Percentiles rank a stretch among this genome's conserved stretches.
Evolutionary conservation across 2,797 vertebrate genomes (phyloP).

Genomic region (Coracias cyanogaster): DNA sequence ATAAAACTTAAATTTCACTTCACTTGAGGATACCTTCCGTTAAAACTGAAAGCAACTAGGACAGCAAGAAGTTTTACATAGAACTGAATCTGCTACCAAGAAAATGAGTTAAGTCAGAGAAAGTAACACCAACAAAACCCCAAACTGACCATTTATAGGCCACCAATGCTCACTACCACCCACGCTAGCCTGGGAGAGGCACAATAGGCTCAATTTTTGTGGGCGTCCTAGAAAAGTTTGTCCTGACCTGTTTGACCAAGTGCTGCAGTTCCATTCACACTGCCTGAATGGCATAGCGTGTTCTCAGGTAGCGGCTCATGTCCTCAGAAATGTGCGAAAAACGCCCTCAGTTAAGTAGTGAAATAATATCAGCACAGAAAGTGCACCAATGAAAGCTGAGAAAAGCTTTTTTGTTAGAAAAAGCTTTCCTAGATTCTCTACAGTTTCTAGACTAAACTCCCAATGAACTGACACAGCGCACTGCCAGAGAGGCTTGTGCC

Average conservation of each 20-base stretch:
- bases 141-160: not conserved
- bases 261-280: not conserved
- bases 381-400: not conserved
- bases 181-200: not conserved
- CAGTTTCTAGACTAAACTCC: not conserved
- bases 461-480: not conserved
- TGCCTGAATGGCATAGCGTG: not conserved
- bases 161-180: not conserved
- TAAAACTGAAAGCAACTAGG: not conserved
- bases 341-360: not conserved
- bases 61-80: not conserved
- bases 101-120: not conserved
- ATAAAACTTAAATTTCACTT: not conserved
- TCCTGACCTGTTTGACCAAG: not conserved
- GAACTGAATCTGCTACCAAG: not conserved
- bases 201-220: not conserved
- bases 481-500: not conserved
- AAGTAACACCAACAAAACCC: not conserved
- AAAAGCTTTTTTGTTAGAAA: not conserved
- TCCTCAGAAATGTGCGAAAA: not conserved
- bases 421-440: not conserved
- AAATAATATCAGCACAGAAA: not conserved
- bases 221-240: not conserved
- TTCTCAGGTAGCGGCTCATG: not conserved
- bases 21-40: not conserved